Percentiles rank a stretch among this genome's conserved stretches.
Evolutionary conservation across 2,888 invertebrate species (phyloP).

Genomic region (Leucania comma): DNA sequence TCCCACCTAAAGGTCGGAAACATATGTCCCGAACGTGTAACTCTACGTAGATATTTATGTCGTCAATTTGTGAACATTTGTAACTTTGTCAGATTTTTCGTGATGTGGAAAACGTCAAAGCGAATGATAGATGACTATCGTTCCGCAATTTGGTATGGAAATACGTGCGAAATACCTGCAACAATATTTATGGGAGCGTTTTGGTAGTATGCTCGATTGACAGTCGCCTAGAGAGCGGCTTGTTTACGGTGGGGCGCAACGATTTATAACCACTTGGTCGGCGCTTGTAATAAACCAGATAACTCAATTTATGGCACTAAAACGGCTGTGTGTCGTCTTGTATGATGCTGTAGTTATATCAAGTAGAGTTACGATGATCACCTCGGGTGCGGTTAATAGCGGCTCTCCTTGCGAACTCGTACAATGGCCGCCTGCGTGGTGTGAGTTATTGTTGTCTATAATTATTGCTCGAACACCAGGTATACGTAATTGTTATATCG

Average conservation of each 20-base stretch:
- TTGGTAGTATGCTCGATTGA: conserved; percentile 76
- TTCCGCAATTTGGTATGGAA: conserved; percentile 76
- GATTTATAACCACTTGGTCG: conserved; percentile 79
- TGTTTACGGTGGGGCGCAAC: conserved; percentile 74
- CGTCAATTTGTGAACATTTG: conserved; percentile 77
- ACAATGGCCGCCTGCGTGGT: conserved; percentile 32
- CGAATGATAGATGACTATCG: conserved; percentile 79
- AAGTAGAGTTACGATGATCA: conserved; percentile 77
- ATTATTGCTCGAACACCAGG: conserved; percentile 27
- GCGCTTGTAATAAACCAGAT: conserved; percentile 82
- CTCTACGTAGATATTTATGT: conserved; percentile 63
- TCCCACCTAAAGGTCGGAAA: conserved; percentile 44
- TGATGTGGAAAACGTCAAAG: conserved; percentile 79
- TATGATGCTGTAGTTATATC: conserved; percentile 76
- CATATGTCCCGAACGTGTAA: conserved; percentile 46
- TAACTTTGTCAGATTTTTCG: conserved; percentile 75
- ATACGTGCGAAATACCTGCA: conserved; percentile 76
- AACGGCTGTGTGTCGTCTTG: conserved; percentile 74
- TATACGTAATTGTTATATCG: conserved; percentile 25
- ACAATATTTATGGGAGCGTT: conserved; percentile 72
- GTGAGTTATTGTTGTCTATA: conserved; percentile 48
- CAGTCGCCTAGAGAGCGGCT: conserved; percentile 78
- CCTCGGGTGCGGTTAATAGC: conserved; percentile 69
- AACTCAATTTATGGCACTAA: conserved; percentile 82
- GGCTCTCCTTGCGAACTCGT: conserved; percentile 31